These are phyloP conservation scores for Gandaritis pyraliata DNA, from an alignment of 2,888 invertebrate species.

Conservation along the genomic window DNA sequence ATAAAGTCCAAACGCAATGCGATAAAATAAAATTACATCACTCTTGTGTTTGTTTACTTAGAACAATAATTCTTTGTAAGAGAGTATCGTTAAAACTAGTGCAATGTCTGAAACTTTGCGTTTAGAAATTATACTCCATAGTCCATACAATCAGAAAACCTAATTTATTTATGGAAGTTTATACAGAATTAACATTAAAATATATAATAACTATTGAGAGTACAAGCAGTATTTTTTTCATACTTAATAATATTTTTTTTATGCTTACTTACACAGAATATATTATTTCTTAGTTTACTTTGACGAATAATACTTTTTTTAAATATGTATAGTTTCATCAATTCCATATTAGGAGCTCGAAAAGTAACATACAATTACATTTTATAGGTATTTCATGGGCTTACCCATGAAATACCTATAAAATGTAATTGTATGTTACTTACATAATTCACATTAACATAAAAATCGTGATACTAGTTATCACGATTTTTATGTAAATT, in stretches of 20 bases:
- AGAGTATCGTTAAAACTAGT: background rate
- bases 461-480: background rate
- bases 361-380: background rate
- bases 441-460: background rate
- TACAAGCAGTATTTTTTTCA: too few relatives aligned
- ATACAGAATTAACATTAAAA: too few relatives aligned
- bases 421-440: background rate
- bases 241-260: too few relatives aligned
- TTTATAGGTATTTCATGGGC: background rate
- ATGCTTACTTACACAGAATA: too few relatives aligned
- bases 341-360: too few relatives aligned
- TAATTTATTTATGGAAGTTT: too few relatives aligned
- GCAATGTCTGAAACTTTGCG: background rate
- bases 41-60: conserved; percentile 3
- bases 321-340: too few relatives aligned
- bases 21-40: conserved; percentile 2
- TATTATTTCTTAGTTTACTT: too few relatives aligned
- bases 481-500: too few relatives aligned
- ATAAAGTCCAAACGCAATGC: conserved; percentile 13
- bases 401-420: background rate
- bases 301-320: too few relatives aligned
- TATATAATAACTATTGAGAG: too few relatives aligned
- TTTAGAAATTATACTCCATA: background rate
- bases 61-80: background rate
- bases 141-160: too few relatives aligned